Base-by-base conservation (phyloP, 2,797 vertebrate species). In the Valencia hispanica region DNA sequence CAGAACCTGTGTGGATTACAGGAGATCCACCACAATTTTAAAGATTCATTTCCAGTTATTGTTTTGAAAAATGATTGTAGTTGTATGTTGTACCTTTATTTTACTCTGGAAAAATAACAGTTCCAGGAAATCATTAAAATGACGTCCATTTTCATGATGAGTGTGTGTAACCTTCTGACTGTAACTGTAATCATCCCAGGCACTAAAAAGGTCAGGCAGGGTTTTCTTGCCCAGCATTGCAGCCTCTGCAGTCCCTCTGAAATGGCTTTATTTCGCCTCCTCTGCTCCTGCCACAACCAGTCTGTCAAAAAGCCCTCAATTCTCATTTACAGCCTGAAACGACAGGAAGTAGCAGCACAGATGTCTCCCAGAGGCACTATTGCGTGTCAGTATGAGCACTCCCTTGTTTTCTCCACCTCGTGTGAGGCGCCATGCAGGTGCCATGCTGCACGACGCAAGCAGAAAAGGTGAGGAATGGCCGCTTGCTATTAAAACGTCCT, bases 241-340 rank as follows among this genome's bases (percentile, higher is more conserved):
- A 57, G 72, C 82, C 84, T 77, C 84, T 81, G 75, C 6, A 27
- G 74, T 80, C 15, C 72, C 53, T 71, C 79, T 65, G 68, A 85
- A 88, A 84, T 17, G 65, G 70, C 79, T 88, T 77, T 69, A 77
- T 74, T 20, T 86, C 36, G 2, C 82, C 75, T 82, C 72, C 72
- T 85, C 75, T 63, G 68, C 77, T 83, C 50, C 83, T 81, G 79
- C 79, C 72, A 84, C 77, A 72, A 10, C 73, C 74, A 47, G 59
- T 34, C 75, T 79, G 83, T 82, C 84, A 83, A 90, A 87, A 88
- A 89, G 81, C 69, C 76, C 86, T 88, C 81, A 82, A 70, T 80
- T 80, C 20, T 27, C 83, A 81, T 89, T 88, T 86, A 83, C 79
- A 86, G 86, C 76, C 77, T 2, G 70, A 51, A 66, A 74, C 48